Evolutionary conservation across 2,888 invertebrate species (phyloP).

Genomic region (Drosophila vallismaia): DNA sequence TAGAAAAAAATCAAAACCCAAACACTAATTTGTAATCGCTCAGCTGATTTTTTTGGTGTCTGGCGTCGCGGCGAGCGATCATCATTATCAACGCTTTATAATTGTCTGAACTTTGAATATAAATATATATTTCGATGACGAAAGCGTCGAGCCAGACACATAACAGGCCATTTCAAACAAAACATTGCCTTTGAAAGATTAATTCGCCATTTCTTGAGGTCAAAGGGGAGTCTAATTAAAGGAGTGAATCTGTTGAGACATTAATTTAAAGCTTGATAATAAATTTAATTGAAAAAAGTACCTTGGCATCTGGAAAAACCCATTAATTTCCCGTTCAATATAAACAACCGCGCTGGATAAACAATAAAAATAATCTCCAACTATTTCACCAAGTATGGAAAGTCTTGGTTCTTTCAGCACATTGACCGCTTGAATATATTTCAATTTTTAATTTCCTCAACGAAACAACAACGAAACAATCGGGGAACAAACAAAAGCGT

Average conservation of each 20-base stretch:
- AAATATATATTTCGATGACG: slow-evolving; percentile 52
- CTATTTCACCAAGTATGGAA: slow-evolving; percentile 27
- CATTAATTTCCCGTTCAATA: slow-evolving; percentile 9
- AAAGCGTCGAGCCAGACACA: slow-evolving; percentile 47
- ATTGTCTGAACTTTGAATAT: slow-evolving; percentile 30
- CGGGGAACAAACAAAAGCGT: slow-evolving; percentile 10
- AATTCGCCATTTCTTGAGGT: too few relatives aligned
- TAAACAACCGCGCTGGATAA: slow-evolving; percentile 19
- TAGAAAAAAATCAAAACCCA: slow-evolving; percentile 10
- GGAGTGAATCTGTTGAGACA: background rate
- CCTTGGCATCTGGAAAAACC: background rate
- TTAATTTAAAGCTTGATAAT: background rate
- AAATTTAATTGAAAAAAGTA: background rate
- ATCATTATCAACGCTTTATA: slow-evolving; percentile 12
- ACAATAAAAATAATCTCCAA: slow-evolving; percentile 35
- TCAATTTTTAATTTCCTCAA: slow-evolving; percentile 35
- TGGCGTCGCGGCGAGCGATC: slow-evolving; percentile 42
- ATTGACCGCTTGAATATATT: slow-evolving; percentile 57
- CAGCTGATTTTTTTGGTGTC: slow-evolving; percentile 69
- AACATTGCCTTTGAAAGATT: slow-evolving; percentile 1
- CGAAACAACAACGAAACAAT: slow-evolving; percentile 27
- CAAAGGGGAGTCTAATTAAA: too few relatives aligned
- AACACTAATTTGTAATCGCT: slow-evolving; percentile 37
- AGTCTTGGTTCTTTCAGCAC: slow-evolving; percentile 35
- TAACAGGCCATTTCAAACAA: slow-evolving; percentile 35